phyloP scores from a whole-genome alignment of 2,113 vertebrate genomes.

The Trogon surrucura region DNA sequence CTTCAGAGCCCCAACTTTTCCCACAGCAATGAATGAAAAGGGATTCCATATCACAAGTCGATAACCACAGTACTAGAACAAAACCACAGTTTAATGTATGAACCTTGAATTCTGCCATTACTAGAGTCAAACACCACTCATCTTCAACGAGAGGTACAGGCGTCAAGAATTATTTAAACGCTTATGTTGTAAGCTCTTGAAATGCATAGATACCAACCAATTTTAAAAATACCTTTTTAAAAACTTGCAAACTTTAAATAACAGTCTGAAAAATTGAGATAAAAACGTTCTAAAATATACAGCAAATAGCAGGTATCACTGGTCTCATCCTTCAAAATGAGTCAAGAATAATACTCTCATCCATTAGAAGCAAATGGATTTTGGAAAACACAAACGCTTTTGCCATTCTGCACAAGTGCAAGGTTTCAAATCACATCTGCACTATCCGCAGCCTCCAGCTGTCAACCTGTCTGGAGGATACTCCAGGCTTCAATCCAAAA shows the following conservation, averaged over 20 bases:
- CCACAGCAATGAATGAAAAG: background rate
- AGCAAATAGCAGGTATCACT: background rate
- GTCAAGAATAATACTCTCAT: background rate
- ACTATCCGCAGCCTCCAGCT: background rate
- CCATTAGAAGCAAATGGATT: background rate
- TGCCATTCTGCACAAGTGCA: background rate
- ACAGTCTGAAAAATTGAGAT: background rate
- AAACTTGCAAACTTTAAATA: background rate
- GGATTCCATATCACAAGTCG: background rate
- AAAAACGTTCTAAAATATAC: background rate
- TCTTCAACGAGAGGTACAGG: background rate
- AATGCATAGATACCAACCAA: background rate
- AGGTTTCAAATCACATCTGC: background rate
- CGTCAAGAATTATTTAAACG: background rate
- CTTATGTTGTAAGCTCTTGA: background rate
- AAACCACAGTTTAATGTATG: background rate
- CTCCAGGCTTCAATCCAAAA: constrained; percentile 17
- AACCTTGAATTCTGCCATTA: background rate
- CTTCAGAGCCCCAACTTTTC: background rate
- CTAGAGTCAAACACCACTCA: background rate
- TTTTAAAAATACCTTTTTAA: background rate
- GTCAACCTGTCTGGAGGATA: background rate
- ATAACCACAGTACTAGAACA: background rate
- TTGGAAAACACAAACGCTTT: background rate
- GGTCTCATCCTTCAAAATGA: background rate